Conservation (phyloP, 2,797 vertebrate genomes). For the Lepus townsendii region DNA sequence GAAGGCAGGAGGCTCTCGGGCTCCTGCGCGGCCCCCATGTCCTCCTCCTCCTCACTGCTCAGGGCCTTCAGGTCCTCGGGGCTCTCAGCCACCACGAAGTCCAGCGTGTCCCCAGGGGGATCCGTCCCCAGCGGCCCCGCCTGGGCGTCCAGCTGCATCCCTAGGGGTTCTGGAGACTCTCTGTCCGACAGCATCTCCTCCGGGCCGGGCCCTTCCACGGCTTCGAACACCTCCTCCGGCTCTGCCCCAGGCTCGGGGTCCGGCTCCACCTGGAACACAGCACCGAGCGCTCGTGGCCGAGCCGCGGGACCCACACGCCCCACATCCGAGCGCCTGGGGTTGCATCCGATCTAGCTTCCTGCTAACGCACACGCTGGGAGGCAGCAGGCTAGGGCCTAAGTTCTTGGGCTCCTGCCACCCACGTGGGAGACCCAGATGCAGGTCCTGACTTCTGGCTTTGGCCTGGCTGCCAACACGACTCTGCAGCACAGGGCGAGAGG, state of each 20-base stretch:
- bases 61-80: constrained; percentile 90
- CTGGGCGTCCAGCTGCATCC: constrained; percentile 41
- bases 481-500: not conserved
- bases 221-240: constrained; percentile 61
- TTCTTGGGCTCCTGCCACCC: too few relatives aligned
- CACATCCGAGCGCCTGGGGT: too few relatives aligned
- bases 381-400: too few relatives aligned
- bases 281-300: not conserved
- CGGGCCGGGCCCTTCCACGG: not conserved
- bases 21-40: constrained; percentile 80
- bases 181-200: constrained; percentile 77
- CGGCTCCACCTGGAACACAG: constrained; percentile 66
- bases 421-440: too few relatives aligned
- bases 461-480: not conserved
- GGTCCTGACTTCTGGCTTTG: too few relatives aligned
- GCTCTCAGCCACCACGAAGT: constrained; percentile 69
- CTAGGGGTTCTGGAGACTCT: constrained; percentile 6
- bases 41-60: constrained; percentile 92
- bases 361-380: too few relatives aligned
- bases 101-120: constrained; percentile 47
- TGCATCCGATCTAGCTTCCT: too few relatives aligned
- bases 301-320: too few relatives aligned
- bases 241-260: constrained; percentile 42
- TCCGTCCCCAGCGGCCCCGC: constrained; percentile 81
- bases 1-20: constrained; percentile 90